Conservation (phyloP, 64 coral and sea anemone genomes). For the Trachythela sp. region DNA sequence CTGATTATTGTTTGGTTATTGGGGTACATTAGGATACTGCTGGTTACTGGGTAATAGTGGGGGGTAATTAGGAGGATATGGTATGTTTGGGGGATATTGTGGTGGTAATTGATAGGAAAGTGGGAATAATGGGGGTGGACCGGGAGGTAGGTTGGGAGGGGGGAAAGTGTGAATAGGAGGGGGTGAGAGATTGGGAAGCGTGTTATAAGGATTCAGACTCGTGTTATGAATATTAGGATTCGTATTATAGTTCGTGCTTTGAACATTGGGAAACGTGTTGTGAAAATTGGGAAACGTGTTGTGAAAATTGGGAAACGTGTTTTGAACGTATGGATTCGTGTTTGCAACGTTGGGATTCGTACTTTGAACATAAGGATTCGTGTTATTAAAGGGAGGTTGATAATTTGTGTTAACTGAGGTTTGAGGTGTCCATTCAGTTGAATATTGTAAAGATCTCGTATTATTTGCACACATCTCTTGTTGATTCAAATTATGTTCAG, state of each 20-base stretch:
- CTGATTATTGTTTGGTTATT: no score
- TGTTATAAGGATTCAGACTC: background rate
- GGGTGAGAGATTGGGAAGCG: background rate
- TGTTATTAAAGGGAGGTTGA: background rate
- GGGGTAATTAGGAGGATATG: background rate
- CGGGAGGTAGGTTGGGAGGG: background rate
- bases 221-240: background rate
- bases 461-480: background rate
- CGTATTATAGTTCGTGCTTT: no score
- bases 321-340: background rate
- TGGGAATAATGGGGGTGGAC: background rate
- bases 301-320: background rate
- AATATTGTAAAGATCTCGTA: no score
- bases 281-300: background rate
- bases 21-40: background rate
- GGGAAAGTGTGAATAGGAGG: background rate
- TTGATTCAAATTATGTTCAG: background rate
- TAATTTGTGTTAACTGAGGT: no score
- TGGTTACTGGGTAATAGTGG: background rate
- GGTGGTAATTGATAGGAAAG: background rate
- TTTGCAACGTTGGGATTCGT: background rate
- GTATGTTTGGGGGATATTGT: background rate
- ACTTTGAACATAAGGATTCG: background rate
- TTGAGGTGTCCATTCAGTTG: background rate
- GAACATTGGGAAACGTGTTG: background rate